Base-by-base conservation (phyloP, 1,140 invertebrate species). In the Contarinia nasturtii region DNA sequence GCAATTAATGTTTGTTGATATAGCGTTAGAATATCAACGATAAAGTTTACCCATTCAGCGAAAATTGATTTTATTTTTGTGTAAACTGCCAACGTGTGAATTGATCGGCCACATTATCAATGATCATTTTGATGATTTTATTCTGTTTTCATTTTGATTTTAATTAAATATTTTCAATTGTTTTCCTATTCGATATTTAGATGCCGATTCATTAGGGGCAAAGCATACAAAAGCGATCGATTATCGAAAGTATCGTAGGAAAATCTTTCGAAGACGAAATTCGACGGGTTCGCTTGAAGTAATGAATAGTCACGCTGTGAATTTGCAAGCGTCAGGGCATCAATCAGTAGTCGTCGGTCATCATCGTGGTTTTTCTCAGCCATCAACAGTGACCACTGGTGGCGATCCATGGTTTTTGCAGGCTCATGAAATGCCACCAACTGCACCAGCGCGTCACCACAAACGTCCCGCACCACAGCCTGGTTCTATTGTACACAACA, bases 321-420 rank as follows among this genome's bases (percentile, higher is more conserved):
- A 49, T 45, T 34, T 49, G 8, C 48, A 49, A 46, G 33, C 48
- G 17, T 46, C 49, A 38, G 59, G 58, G 55, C 60, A 58, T 54
- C 61, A 63, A 55, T 61, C 60, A 52, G 58, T 60, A 34, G 59
- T 63, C 46, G 61, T 63, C 38, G 60, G 61, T 51, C 61, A 63
- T 58, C 61, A 63, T 63, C 59, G 61, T 42, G 61, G 61, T 41
- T 63, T 60, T 50, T 63, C 61, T 33, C 61, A 63, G 53, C 60
- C 61, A 40, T 44, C 43, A 44, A 58, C 61, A 40, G 56, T 56
- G 36, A 58, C 52, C 33, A 56, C 58, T 46, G 36, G 14, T 38
- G 60, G 61, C 46, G 61, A 64, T 60, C 61, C 61, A 61, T 64
- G 61, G 61, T 63, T 62, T 57, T 54, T 63, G 49, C 61, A 64